These are phyloP conservation scores for Hippopotamyrus pictus DNA, from an alignment of 2,797 vertebrate genomes.

Conservation along the genomic window DNA sequence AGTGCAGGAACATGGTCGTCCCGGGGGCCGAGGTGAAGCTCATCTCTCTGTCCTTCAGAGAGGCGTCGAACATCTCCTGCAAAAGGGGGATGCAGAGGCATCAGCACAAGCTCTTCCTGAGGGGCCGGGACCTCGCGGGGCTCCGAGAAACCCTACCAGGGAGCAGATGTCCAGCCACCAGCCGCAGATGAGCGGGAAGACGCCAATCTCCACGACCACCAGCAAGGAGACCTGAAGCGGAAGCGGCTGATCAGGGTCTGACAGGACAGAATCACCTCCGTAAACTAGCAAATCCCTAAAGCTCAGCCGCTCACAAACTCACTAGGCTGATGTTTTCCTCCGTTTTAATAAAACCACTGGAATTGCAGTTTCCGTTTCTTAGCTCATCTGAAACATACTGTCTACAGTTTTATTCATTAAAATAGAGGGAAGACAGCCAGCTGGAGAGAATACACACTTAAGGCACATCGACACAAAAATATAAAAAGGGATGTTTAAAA, in stretches of 20 bases:
- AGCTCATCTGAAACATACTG: neutral
- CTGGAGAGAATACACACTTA: neutral
- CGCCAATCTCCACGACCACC: slow-evolving; percentile 92
- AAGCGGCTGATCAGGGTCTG: neutral
- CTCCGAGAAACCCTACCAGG: slow-evolving; percentile 66
- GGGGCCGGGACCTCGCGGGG: neutral
- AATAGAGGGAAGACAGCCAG: neutral
- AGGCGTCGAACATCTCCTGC: slow-evolving; percentile 96
- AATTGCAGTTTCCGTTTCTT: neutral
- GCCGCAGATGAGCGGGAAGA: slow-evolving; percentile 94
- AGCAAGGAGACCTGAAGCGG: slow-evolving; percentile 78
- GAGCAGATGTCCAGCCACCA: slow-evolving; percentile 99
- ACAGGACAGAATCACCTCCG: neutral
- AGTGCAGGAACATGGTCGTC: slow-evolving; percentile 96
- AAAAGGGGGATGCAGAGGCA: slow-evolving; percentile 16
- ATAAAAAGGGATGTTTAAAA: neutral
- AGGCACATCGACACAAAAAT: neutral
- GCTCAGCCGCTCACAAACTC: neutral
- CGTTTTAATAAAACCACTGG: neutral
- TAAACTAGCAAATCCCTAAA: neutral
- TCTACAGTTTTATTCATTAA: neutral
- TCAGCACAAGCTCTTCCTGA: neutral
- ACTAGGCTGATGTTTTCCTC: neutral
- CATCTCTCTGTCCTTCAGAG: slow-evolving; percentile 83
- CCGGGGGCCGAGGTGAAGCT: slow-evolving; percentile 91